Conservation (phyloP, 2,888 invertebrate species). For the Spodoptera exigua region DNA sequence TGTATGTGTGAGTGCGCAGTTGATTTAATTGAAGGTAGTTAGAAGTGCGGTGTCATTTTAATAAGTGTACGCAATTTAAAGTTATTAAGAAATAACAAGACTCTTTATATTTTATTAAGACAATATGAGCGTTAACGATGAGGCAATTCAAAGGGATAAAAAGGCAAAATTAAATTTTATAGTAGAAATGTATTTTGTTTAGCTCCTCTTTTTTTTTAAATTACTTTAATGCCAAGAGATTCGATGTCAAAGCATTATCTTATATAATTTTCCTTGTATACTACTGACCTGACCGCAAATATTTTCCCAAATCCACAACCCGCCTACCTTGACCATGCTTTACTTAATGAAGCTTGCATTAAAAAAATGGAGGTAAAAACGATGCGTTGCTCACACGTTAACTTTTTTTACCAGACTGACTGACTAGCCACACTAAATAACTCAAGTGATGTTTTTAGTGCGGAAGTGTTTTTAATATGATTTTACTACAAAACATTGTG, state of each 20-base stretch:
- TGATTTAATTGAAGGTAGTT: constrained; percentile 14
- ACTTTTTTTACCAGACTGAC: constrained; percentile 33
- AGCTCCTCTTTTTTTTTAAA: too few species aligned
- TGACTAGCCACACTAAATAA: constrained; percentile 61
- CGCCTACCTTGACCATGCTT: constrained; percentile 56
- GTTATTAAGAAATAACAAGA: too few species aligned
- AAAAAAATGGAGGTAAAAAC: constrained; percentile 51
- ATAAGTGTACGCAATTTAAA: not conserved
- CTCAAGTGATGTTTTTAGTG: constrained; percentile 69
- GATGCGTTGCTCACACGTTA: constrained; percentile 34
- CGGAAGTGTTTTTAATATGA: constrained; percentile 71
- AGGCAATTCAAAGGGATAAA: too few species aligned
- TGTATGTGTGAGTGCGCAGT: constrained; percentile 18
- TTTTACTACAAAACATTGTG: constrained; percentile 56
- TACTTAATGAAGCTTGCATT: constrained; percentile 56
- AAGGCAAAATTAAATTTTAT: too few species aligned
- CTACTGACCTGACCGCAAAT: constrained; percentile 33
- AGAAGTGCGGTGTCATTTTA: constrained; percentile 13
- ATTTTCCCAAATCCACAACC: constrained; percentile 33
- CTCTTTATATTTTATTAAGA: too few species aligned
- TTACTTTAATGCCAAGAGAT: too few species aligned
- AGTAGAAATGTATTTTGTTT: too few species aligned
- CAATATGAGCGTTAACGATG: too few species aligned
- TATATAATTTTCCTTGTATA: constrained; percentile 18
- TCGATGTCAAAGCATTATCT: too few species aligned